These are phyloP conservation scores for Trigoniulus corallinus DNA, from an alignment of 1,140 invertebrate genomes.

Conservation along the genomic window DNA sequence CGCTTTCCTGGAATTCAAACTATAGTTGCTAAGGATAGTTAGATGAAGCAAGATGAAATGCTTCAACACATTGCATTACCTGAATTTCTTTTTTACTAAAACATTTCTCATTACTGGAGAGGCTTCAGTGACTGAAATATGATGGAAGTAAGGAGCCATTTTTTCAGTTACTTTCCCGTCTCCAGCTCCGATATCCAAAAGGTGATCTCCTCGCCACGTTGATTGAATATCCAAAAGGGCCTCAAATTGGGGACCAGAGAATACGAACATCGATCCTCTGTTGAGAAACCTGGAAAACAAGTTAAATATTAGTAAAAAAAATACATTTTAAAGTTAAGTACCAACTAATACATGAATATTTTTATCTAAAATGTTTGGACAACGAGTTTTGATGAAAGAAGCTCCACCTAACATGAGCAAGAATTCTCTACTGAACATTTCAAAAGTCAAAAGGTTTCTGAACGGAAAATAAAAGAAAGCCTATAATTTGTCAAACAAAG, in stretches of 20 bases:
- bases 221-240: constrained; percentile 35
- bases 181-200: constrained; percentile 79
- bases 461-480: too few species aligned
- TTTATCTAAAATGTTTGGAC: too few species aligned
- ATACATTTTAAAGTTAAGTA: neutral
- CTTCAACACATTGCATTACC: constrained; percentile 35
- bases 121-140: constrained; percentile 70
- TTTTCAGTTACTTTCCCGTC: constrained; percentile 71
- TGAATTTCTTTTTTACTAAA: constrained; percentile 50
- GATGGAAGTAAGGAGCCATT: constrained; percentile 41
- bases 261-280: constrained; percentile 83
- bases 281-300: constrained; percentile 51
- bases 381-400: too few species aligned
- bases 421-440: too few species aligned
- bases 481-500: too few species aligned
- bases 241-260: constrained; percentile 56
- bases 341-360: neutral
- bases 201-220: constrained; percentile 19
- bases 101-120: constrained; percentile 61
- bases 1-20: too few species aligned
- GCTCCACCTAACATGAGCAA: too few species aligned
- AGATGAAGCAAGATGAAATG: too few species aligned
- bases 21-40: too few species aligned
- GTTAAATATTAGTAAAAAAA: constrained; percentile 18
- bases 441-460: too few species aligned